Conservation (phyloP, 2,797 vertebrate species). For the Eulemur mongoz region DNA sequence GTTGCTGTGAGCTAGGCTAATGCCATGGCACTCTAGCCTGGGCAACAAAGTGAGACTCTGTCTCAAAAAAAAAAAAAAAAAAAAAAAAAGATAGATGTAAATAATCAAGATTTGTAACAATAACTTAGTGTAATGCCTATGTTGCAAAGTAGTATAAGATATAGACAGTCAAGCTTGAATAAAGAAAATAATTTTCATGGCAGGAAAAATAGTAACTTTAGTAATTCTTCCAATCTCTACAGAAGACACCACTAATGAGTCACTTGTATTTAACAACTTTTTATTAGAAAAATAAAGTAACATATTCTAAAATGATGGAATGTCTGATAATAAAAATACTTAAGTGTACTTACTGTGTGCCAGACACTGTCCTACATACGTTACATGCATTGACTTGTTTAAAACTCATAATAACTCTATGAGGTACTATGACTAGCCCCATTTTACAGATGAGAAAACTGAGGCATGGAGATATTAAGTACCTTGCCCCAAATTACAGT, state of each 20-base stretch:
- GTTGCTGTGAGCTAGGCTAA: too few relatives aligned
- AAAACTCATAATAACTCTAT: not conserved
- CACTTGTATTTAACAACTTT: not conserved
- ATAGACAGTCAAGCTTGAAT: not conserved
- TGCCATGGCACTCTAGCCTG: too few relatives aligned
- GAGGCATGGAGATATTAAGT: not conserved
- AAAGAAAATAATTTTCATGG: not conserved
- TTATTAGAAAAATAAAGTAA: not conserved
- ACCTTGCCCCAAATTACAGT: not conserved
- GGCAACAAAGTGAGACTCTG: too few relatives aligned
- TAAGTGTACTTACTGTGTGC: not conserved
- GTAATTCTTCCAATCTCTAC: not conserved
- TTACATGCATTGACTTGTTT: not conserved
- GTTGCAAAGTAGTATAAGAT: not conserved
- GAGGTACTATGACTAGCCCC: not conserved
- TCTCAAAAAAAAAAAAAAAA: too few relatives aligned
- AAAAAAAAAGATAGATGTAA: not conserved
- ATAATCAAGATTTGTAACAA: not conserved
- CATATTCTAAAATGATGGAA: not conserved
- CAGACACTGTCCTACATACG: not conserved
- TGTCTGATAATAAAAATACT: not conserved
- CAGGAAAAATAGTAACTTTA: not conserved
- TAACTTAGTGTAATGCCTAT: not conserved
- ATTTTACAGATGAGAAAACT: constrained; percentile 1
- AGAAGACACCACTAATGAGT: not conserved